Conservation (phyloP, 23 tunicate species). For the Styela plicata region DNA sequence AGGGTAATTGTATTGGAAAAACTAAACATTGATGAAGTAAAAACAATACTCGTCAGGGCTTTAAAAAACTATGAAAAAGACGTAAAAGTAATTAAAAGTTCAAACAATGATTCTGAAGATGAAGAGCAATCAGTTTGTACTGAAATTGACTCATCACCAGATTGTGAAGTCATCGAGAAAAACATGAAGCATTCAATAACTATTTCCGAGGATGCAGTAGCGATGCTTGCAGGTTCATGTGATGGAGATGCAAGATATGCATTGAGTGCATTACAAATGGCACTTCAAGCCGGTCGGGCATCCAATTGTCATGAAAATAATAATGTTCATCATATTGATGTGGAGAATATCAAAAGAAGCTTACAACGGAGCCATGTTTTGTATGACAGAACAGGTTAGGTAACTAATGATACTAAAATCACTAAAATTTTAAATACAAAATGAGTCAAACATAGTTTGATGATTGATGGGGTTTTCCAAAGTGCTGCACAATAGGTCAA, state of each 20-base stretch:
- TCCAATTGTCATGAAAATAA: neutral
- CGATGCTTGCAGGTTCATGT: conserved; percentile 47
- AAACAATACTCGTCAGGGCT: conserved; percentile 32
- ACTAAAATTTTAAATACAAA: no score
- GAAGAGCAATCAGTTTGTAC: neutral
- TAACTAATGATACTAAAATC: no score
- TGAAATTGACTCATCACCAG: neutral
- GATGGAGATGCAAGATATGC: conserved; percentile 85
- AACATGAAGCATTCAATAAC: neutral
- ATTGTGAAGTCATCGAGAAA: neutral
- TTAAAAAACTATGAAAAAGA: conserved; percentile 8
- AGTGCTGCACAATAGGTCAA: no score
- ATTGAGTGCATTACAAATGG: conserved; percentile 61
- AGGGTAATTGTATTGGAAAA: conserved; percentile 56
- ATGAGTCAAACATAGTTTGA: no score
- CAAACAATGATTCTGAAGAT: neutral
- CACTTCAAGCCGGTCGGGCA: conserved; percentile 32
- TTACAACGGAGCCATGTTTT: conserved; percentile 44
- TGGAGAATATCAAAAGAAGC: conserved; percentile 38
- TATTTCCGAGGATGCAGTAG: conserved; percentile 32
- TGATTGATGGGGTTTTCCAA: no score
- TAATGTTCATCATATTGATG: neutral
- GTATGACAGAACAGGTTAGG: conserved; percentile 63
- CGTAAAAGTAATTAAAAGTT: neutral
- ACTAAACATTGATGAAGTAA: conserved; percentile 30